Base-by-base conservation (phyloP, 2,888 invertebrate genomes). In the Abscondita cerata region DNA sequence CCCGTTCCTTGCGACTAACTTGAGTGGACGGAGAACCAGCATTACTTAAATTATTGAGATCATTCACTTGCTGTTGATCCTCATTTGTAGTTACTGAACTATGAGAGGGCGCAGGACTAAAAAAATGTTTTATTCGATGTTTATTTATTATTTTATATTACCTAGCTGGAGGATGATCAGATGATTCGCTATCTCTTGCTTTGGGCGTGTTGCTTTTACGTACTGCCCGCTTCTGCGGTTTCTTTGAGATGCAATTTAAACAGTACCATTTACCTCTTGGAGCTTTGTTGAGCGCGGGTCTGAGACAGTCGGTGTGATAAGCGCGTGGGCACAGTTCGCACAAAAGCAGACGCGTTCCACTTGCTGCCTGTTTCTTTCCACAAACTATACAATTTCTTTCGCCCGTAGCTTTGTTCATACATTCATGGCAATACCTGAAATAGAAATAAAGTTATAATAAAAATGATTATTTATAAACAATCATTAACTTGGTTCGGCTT, bases 371-470 rank as follows among this genome's bases (percentile, higher is more conserved):
- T 72, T 87, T 88, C 72, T 86, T 86, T 34, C 97, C 96, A 80
- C 98, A 98, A 63, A 97, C 95, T 68, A 97, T 92, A 83, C 98
- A 98, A 76, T 95, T 94, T 59, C 94, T 87, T 76, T 94, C 93
- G 25, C 95, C 95, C 18, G 95, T 92, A 3, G 94, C 95, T 82
- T 95, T 94, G 81, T 94, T 93, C 82, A 93, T 89, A 81, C 97
- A 98, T 77, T 95, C 95, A 84, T 92, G 95, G 81, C 97, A 98
- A 81, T 95, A 98, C 93, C 93, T 93, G 71, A 54, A 59, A 48
- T 8, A 19, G 11, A 36, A 36, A 12, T 44, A 44, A n/a, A 40
- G 12, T 40, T 40, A 4, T 44, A 55, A 12, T 25, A 62, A 62
- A 34, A 38, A 11, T 52, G n/a, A 5, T 9, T 52, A 18, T n/a